These are phyloP conservation scores for Sebastes vulpes DNA, from an alignment of 2,797 vertebrate species.

Conservation along the genomic window DNA sequence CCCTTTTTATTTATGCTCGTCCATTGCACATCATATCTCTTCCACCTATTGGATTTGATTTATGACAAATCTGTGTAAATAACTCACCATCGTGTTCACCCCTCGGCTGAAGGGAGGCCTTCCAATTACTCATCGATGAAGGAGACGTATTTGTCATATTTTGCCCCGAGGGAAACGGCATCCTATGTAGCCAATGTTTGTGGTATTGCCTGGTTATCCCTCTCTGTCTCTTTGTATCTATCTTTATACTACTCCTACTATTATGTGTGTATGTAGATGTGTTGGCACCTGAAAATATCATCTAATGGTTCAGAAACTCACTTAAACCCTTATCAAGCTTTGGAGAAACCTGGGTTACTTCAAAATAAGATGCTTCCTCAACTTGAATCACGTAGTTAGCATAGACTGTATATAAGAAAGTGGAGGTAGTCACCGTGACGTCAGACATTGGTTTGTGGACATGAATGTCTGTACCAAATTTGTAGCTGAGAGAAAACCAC, in stretches of 20 bases:
- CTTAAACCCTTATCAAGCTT: not conserved
- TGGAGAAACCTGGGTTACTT: not conserved
- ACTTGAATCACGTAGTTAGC: not conserved
- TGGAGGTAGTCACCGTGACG: too few relatives aligned
- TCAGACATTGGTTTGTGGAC: too few relatives aligned
- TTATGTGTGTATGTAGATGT: not conserved
- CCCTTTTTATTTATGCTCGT: not conserved
- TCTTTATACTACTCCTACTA: not conserved
- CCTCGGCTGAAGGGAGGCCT: not conserved
- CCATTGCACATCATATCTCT: not conserved
- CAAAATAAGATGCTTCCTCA: not conserved
- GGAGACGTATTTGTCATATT: not conserved
- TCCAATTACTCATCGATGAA: constrained; percentile 8
- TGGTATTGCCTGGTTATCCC: not conserved
- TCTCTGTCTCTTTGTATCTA: not conserved
- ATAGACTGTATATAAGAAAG: not conserved
- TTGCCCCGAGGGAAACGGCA: not conserved
- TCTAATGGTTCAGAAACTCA: not conserved
- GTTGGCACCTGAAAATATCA: not conserved
- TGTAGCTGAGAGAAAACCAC: not conserved
- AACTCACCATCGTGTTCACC: not conserved
- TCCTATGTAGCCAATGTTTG: not conserved
- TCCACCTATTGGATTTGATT: not conserved
- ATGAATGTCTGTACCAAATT: not conserved
- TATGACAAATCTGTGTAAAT: not conserved